Evolutionary conservation across 2,888 invertebrate species (phyloP).

Genomic region (Spisula solida): DNA sequence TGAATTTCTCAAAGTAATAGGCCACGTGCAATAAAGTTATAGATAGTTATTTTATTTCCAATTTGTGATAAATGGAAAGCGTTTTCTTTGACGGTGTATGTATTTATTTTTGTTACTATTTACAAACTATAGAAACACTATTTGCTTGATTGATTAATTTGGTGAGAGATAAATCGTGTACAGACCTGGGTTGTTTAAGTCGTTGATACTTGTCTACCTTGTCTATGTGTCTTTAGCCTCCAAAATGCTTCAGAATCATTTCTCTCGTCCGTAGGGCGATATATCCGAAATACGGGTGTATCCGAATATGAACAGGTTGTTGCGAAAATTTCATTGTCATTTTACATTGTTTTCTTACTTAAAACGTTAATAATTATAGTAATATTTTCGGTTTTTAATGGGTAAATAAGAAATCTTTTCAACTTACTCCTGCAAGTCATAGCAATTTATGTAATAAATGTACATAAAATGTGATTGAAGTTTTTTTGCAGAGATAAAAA

Average conservation of each 20-base stretch:
- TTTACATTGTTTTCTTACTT: conserved; percentile 35
- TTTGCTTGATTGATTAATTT: conserved; percentile 30
- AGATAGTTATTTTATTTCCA: conserved; percentile 58
- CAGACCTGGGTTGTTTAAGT: conserved; percentile 70
- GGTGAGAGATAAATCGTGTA: conserved; percentile 56
- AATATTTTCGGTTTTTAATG: conserved; percentile 44
- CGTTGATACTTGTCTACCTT: conserved; percentile 64
- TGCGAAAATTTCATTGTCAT: conserved; percentile 44
- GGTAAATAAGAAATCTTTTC: conserved; percentile 44
- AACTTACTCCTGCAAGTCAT: conserved; percentile 44
- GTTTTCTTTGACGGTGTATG: conserved; percentile 56
- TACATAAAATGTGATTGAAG: conserved; percentile 49
- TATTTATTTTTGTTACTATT: conserved; percentile 66
- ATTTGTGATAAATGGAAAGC: conserved; percentile 63
- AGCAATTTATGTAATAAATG: conserved; percentile 31
- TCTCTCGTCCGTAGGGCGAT: conserved; percentile 6
- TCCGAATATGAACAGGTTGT: conserved; percentile 34
- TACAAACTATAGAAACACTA: conserved; percentile 40
- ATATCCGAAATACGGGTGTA: conserved; percentile 19
- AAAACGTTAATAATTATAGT: conserved; percentile 33
- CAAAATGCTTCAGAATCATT: conserved; percentile 46
- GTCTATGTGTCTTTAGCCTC: conserved; percentile 32
- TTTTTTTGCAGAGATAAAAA: conserved; percentile 65
- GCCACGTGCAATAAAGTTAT: conserved; percentile 69
- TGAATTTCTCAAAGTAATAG: conserved; percentile 58